A percentile compares a stretch with the other conserved stretches of the same genome.
These are phyloP conservation scores for Brachionus plicatilis DNA, from an alignment of 1,140 invertebrate genomes.

Conservation along the genomic window DNA sequence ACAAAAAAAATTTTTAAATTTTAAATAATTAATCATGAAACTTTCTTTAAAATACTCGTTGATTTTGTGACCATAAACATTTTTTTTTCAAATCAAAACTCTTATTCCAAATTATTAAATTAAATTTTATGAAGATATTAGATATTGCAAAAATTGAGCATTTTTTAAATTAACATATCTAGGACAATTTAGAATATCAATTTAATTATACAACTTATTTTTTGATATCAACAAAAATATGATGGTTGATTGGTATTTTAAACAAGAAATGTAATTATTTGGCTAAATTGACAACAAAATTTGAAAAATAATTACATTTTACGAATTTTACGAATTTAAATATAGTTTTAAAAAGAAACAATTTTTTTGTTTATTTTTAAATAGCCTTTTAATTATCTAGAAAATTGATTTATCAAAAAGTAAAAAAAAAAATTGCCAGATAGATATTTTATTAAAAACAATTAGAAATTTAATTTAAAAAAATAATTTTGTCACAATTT, in stretches of 20 bases:
- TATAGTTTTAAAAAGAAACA: neutral
- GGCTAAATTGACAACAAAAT: neutral
- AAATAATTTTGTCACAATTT: neutral
- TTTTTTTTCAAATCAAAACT: too few species aligned
- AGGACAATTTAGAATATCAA: neutral
- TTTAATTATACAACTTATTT: neutral
- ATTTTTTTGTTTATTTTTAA: neutral
- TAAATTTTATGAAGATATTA: too few species aligned
- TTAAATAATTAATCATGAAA: too few species aligned
- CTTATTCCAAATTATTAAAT: too few species aligned
- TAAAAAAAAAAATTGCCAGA: neutral
- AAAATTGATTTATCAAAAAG: neutral
- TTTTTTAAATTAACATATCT: neutral
- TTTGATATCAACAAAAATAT: neutral
- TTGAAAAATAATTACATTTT: neutral
- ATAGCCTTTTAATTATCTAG: neutral
- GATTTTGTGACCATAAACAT: too few species aligned
- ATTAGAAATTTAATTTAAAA: neutral
- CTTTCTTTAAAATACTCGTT: too few species aligned
- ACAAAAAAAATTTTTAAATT: too few species aligned
- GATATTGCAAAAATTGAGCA: too few species aligned
- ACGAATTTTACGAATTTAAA: too few species aligned
- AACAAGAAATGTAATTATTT: neutral
- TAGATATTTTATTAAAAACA: slow-evolving; percentile 1
- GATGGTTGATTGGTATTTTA: neutral